Evolutionary conservation across 2,797 vertebrate species (phyloP).

Genomic region (Triplophysa bombifrons): DNA sequence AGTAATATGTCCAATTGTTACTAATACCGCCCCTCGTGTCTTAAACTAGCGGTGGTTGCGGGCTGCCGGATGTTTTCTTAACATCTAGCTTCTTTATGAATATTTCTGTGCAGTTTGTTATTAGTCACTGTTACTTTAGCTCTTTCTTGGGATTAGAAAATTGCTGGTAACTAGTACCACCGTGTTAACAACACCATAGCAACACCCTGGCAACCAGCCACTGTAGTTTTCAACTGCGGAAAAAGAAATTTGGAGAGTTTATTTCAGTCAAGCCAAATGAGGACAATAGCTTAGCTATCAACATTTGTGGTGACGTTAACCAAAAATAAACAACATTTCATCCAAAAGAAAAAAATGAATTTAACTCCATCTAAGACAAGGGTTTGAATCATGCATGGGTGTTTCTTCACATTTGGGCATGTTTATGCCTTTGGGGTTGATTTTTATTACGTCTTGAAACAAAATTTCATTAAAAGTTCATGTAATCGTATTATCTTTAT

Average conservation of each 20-base stretch:
- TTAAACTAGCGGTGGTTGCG: slow-evolving; percentile 50
- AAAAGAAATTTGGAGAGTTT: neutral
- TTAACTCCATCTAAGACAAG: slow-evolving; percentile 55
- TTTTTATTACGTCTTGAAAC: neutral
- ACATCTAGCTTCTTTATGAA: neutral
- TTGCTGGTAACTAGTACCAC: neutral
- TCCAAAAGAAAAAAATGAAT: slow-evolving; percentile 36
- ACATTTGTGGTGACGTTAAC: neutral
- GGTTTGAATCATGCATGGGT: slow-evolving; percentile 58
- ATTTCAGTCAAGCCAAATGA: neutral
- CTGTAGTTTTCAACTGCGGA: neutral
- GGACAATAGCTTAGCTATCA: neutral
- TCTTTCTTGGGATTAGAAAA: neutral
- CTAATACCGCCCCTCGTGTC: slow-evolving; percentile 63
- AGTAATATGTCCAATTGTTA: slow-evolving; percentile 64
- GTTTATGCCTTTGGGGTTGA: neutral
- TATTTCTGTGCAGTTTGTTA: neutral
- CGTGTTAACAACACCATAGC: neutral
- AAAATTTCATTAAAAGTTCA: neutral
- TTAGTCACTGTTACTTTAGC: neutral
- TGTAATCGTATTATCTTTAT: neutral
- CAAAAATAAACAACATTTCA: neutral
- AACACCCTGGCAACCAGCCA: neutral
- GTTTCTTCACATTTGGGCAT: neutral
- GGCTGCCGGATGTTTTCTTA: neutral